phyloP scores from a whole-genome alignment of 2,888 invertebrate species.

The Agelastica alni region DNA sequence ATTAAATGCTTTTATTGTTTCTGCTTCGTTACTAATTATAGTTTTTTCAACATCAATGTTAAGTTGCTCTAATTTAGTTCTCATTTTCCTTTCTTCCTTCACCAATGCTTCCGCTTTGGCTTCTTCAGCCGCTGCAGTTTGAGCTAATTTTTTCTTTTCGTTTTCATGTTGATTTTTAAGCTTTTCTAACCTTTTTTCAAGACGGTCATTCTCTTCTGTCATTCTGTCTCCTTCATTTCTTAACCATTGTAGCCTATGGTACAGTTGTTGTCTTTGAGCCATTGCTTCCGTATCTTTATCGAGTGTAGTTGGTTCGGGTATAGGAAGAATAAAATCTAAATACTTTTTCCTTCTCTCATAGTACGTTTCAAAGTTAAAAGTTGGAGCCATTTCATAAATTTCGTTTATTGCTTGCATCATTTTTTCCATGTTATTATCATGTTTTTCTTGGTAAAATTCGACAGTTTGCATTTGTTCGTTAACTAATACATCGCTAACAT shows the following conservation, averaged over 20 bases:
- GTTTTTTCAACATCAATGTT: constrained; percentile 48
- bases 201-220: constrained; percentile 48
- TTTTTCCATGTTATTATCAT: constrained; percentile 44
- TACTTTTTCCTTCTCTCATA: constrained; percentile 44
- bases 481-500: constrained; percentile 53
- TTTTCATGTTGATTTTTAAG: constrained; percentile 46
- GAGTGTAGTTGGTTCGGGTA: constrained; percentile 33
- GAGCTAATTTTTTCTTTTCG: constrained; percentile 42
- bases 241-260: constrained; percentile 54
- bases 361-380: constrained; percentile 52
- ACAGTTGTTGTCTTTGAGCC: constrained; percentile 50
- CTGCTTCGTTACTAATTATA: constrained; percentile 46
- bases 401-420: constrained; percentile 51
- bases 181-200: constrained; percentile 46
- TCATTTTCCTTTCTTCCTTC: constrained; percentile 45
- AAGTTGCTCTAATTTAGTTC: constrained; percentile 47
- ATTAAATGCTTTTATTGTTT: constrained; percentile 17
- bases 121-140: constrained; percentile 38
- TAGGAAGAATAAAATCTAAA: constrained; percentile 32
- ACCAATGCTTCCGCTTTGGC: constrained; percentile 39
- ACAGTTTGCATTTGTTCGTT: constrained; percentile 53
- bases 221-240: constrained; percentile 53
- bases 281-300: constrained; percentile 47
- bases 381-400: constrained; percentile 47
- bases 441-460: constrained; percentile 47